These are phyloP conservation scores for Omphaloscelis lunosa DNA, from an alignment of 2,888 invertebrate genomes.

Conservation along the genomic window DNA sequence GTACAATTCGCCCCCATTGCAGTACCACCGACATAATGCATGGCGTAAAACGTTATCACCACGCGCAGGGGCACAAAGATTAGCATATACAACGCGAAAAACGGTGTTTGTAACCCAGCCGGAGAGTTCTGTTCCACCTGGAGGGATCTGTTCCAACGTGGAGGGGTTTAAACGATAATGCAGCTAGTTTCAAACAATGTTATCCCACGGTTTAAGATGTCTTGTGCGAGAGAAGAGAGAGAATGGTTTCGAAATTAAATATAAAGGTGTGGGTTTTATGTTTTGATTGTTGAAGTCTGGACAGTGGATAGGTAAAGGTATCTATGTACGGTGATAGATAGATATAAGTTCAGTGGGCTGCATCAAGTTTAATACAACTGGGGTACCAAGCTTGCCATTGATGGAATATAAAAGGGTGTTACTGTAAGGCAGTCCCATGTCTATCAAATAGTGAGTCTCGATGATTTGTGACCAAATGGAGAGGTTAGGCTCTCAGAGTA, in stretches of 20 bases:
- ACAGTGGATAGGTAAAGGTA: background rate
- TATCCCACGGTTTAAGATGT: conserved; percentile 3
- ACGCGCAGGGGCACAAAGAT: conserved; percentile 29
- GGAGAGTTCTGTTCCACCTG: background rate
- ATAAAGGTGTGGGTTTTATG: background rate
- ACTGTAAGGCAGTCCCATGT: background rate
- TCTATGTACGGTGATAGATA: no score
- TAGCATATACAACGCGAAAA: conserved; percentile 54
- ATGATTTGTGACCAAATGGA: background rate
- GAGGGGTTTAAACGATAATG: background rate
- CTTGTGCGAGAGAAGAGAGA: background rate
- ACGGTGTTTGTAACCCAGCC: conserved; percentile 14
- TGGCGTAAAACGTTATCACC: conserved; percentile 25
- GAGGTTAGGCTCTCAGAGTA: background rate
- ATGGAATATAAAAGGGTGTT: background rate
- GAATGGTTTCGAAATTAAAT: background rate
- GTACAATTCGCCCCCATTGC: conserved; percentile 7
- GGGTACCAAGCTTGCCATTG: background rate
- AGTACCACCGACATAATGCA: conserved; percentile 12
- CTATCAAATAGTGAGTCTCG: background rate
- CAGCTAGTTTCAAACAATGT: background rate
- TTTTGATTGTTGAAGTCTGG: background rate
- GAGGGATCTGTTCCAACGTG: background rate
- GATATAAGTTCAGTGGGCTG: no score
- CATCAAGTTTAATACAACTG: no score